Evolutionary conservation across 2,113 vertebrate species (phyloP).

Genomic region (Varanus komodoensis): DNA sequence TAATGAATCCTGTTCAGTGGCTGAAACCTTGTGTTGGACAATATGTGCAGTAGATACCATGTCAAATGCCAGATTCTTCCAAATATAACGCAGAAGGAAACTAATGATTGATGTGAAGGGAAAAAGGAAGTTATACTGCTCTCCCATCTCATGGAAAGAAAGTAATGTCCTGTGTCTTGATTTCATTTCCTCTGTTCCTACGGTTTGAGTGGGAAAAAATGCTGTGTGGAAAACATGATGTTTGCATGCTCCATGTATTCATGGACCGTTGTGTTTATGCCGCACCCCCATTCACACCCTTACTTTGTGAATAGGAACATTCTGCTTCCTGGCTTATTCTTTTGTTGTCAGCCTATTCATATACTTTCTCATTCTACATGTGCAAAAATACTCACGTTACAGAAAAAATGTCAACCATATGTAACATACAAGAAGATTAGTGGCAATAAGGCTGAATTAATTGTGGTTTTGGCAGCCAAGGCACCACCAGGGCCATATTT

Average conservation of each 20-base stretch:
- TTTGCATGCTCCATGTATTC: slow-evolving; percentile 37
- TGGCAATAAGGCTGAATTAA: slow-evolving; percentile 66
- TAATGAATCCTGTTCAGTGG: background rate
- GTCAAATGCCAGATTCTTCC: slow-evolving; percentile 9
- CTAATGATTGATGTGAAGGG: background rate
- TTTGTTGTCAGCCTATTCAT: slow-evolving; percentile 69
- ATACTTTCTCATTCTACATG: slow-evolving; percentile 58
- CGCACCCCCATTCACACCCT: background rate
- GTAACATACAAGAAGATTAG: slow-evolving; percentile 68
- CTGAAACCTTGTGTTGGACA: background rate
- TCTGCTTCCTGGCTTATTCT: slow-evolving; percentile 60
- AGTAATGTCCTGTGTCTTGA: slow-evolving; percentile 8
- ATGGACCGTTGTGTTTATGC: slow-evolving; percentile 39
- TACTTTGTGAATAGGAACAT: slow-evolving; percentile 51
- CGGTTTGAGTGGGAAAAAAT: background rate
- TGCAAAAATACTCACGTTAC: slow-evolving; percentile 65
- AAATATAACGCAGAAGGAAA: background rate
- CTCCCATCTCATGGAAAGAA: background rate
- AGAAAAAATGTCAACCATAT: slow-evolving; percentile 67
- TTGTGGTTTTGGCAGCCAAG: slow-evolving; percentile 71
- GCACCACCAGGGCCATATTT: slow-evolving; percentile 68
- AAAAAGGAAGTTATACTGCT: background rate
- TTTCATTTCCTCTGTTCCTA: slow-evolving; percentile 2
- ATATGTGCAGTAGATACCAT: background rate
- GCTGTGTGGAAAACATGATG: background rate